Evolutionary conservation across 2,113 vertebrate genomes (phyloP).

Genomic region (Rhabdornis inornatus): DNA sequence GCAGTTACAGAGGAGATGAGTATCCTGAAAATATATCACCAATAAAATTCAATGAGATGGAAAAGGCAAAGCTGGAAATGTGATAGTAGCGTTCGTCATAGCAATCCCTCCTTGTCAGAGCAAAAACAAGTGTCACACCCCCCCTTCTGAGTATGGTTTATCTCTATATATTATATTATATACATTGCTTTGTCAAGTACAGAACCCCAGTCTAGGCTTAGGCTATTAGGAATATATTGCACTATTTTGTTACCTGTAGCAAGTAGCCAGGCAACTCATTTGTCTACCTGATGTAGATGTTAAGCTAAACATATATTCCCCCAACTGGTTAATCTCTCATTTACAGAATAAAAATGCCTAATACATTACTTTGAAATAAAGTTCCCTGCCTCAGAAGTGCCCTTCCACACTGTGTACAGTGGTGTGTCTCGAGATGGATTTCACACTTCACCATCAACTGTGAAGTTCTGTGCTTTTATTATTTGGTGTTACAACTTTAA

Average conservation of each 20-base stretch:
- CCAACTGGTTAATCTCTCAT: not conserved
- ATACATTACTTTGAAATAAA: not conserved
- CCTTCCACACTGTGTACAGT: not conserved
- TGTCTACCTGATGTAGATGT: not conserved
- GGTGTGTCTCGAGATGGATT: not conserved
- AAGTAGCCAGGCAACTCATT: not conserved
- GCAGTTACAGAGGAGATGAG: conserved; percentile 33
- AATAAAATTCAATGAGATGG: conserved; percentile 45
- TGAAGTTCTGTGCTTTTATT: conserved; percentile 49
- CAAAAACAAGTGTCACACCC: not conserved
- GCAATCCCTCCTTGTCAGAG: not conserved
- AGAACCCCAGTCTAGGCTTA: not conserved
- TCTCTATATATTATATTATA: not conserved
- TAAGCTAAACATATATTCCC: not conserved
- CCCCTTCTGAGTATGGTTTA: not conserved
- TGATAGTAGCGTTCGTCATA: not conserved
- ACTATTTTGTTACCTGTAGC: not conserved
- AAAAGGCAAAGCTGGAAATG: conserved; percentile 37
- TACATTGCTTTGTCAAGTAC: not conserved
- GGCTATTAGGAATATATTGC: not conserved
- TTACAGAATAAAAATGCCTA: conserved; percentile 3
- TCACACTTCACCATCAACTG: not conserved
- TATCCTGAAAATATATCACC: conserved; percentile 32
- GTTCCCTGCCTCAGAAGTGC: not conserved
- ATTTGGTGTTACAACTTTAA: conserved; percentile 44